Base-by-base conservation (phyloP, 2,797 vertebrate species). In the Enteromius anoplus region DNA sequence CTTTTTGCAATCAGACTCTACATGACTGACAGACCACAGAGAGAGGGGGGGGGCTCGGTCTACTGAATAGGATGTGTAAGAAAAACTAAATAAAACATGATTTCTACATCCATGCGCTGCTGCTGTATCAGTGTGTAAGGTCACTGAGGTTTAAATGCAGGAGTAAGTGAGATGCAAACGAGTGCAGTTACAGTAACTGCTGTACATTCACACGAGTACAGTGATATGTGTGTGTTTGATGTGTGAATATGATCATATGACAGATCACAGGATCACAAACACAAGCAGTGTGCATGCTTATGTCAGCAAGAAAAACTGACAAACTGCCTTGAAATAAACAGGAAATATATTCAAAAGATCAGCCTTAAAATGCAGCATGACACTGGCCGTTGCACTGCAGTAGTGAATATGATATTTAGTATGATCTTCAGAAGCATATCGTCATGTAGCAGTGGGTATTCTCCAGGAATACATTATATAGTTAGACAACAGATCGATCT, bases 41-140 rank as follows among this genome's bases (percentile, higher is more conserved):
- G 42, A 29, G 42, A 45, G 42, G 12, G 42, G 8, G 21, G 2
- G 69, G 1, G 51, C 6, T 23, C 14, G 19, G 75, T 26, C 37
- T 47, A 21, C 45, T 64, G 60, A 78, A 49, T 78, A 17, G 32
- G 15, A 65, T 65, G 5, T 34, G 19, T 37, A 66, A 42, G 53
- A 60, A 17, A 75, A 66, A n/a, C 21, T 23, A 21, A 51, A 78
- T 78, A 34, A 78, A 78, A 78, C 47, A 37, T 53, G 17, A 8
- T 45, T 62, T 14, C 8, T 37, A 42, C 62, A n/a, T 66, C 19
- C 7, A 5, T 21, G 23, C n/a, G 76, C 45, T 26, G 55, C 37
- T 66, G 62, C 62, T 37, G 29, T 15, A 23, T 34, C 45, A 5
- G 29, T 40, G 17, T 37, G 34, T 78, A 6, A 37, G 62, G 11